Base-by-base conservation (phyloP, 2,113 vertebrate genomes). In the Leuciscus idus region DNA sequence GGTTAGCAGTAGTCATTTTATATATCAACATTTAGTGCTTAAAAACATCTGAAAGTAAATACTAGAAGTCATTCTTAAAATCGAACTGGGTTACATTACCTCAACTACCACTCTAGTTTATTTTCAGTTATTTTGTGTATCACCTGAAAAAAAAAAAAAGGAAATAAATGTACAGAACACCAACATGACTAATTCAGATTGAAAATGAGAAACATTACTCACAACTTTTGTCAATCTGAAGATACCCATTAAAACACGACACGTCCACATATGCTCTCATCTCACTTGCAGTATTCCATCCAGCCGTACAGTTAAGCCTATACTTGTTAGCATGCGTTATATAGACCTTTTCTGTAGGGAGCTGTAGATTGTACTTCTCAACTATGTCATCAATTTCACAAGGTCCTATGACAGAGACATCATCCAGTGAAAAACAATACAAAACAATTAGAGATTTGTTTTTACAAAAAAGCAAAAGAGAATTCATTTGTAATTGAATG, bases 161-260 rank as follows among this genome's bases (percentile, higher is more conserved):
- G 6, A 17, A 28, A 48, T 66, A 9, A 68, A 19, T 39, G 9
- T 4, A 26, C 8, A 75, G 21, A 26, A 28, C 43, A 75, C 12
- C 23, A 74, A 75, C 23, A 75, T 75, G 43, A 50, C 73, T 50
- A 26, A 13, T 17, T n/a, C 11, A 75, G 39, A 6, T 17, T 43
- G 43, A 48, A 26, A 26, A 17, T 0, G 9, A 64, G 13, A 82
- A 57, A 52, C 50, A 5, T 21, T 68, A 83, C 81, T 83, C 11
- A 83, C 81, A 83, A n/a, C 64, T 83, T 70, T 83, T 50, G 19
- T 83, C 64, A 10, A 83, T 70, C 62, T 55, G 43, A 55, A 83
- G 62, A 55, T 70, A 17, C 10, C 81, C 81, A 9, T 55, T 21
- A 36, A 64, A 83, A 23, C 81, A 83, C 4, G 8, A 23, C 28